Percentiles rank a stretch among this genome's conserved stretches.
Conservation (phyloP, 64 coral and sea anemone genomes). For the Acropora tenuis region DNA sequence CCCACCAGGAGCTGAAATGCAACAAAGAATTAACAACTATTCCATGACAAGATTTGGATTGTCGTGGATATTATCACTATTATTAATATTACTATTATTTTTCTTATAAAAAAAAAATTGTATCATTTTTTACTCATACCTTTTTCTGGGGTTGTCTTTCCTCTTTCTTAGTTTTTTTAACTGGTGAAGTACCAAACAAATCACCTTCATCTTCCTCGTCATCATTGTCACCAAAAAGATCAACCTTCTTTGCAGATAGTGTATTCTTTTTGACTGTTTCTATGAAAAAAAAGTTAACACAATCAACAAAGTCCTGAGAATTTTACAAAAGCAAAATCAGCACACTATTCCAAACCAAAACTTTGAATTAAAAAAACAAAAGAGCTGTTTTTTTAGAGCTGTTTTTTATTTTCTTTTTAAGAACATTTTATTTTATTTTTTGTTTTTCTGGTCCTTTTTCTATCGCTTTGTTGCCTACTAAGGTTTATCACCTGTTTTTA, state of each 20-base stretch:
- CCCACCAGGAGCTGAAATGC: conserved; percentile 82
- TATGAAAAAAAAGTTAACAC: neutral
- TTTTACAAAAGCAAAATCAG: neutral
- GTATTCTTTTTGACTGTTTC: conserved; percentile 34
- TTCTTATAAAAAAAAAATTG: neutral
- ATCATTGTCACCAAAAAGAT: conserved; percentile 83
- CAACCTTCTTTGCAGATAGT: conserved; percentile 72
- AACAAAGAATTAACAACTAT: neutral
- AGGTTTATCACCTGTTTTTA: no score
- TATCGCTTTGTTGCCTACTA: no score
- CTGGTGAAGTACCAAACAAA: conserved; percentile 77
- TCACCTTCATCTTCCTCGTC: conserved; percentile 82
- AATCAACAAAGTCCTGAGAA: neutral
- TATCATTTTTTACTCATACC: conserved; percentile 9
- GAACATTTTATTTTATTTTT: no score
- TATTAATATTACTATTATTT: no score
- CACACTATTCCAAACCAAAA: no score
- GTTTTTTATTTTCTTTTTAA: no score
- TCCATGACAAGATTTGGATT: no score
- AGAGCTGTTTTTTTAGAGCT: no score
- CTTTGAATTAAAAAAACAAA: no score
- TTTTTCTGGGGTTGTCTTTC: conserved; percentile 84
- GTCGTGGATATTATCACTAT: no score
- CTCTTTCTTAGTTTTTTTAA: conserved; percentile 2
- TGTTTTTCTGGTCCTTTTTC: no score